Evolutionary conservation across 1,140 invertebrate species (phyloP), one percentile per base, ranked within the genome.

Genomic region (Hylaeus anthracinus): DNA sequence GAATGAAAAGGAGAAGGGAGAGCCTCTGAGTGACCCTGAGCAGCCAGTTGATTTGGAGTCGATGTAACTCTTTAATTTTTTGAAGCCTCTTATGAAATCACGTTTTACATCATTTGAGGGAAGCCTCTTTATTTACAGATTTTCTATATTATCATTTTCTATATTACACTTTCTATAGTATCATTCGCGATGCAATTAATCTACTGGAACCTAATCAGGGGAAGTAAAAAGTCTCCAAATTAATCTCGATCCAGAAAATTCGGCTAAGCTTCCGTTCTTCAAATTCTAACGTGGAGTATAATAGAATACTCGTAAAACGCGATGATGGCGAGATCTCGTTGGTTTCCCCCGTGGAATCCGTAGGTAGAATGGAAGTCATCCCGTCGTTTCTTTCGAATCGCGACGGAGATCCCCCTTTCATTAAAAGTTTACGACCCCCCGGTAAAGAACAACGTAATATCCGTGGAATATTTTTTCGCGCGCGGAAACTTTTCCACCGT

Each of bases 341-440:
- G 37, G 37, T 63, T 72, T 79, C 5, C 51, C 26, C 14, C 26
- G n/a, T 5, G 55, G 37, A 60, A 48, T 48, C 55, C 60, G 41
- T 6, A 26, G 48, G 12, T 14, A 41, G n/a, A 43, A 70, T 55
- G 56, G 58, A 41, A 56, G 51, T 48, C 43, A 58, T 55, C 74
- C 43, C 26, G n/a, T 15, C 69, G 69, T 55, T 66, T 66, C 53
- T 63, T n/a, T 56, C 70, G 51, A 79, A 73, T 64, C 39, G 41
- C 5, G 5, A 48, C 2, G 26, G 48, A 26, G 3, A 15, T 53
- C 26, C 41, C 26, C 65, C 55, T 79, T 79, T 79, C 77, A 79
- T 79, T 73, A 79, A 79, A 79, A 56, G 43, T 79, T 79, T 79
- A 79, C 70, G 77, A 79, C 53, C 15, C 6, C 70, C 6, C 12